Conservation (phyloP, 2,113 vertebrate species). For the Ciconia maguari region DNA sequence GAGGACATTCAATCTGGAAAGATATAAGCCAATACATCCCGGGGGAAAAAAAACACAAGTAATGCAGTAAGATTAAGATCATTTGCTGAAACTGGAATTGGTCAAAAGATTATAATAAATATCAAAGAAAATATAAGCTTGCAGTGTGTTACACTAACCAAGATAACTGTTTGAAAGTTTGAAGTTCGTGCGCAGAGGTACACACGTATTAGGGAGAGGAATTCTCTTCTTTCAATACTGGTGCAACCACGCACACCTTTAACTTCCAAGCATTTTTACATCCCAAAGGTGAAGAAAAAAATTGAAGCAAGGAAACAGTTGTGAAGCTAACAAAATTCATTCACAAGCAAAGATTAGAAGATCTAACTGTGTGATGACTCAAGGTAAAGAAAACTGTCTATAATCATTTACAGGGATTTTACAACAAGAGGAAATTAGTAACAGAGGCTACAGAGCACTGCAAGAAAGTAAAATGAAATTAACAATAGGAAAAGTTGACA, state of each 20-base stretch:
- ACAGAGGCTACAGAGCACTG: neutral
- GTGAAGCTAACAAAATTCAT: neutral
- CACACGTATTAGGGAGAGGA: neutral
- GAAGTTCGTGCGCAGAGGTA: neutral
- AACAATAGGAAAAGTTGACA: neutral
- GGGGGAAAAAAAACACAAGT: neutral
- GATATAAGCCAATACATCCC: neutral
- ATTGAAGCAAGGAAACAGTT: neutral
- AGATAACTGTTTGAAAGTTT: neutral
- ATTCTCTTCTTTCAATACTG: neutral
- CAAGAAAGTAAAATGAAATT: neutral
- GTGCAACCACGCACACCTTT: neutral
- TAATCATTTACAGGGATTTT: neutral
- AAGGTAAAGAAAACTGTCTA: neutral
- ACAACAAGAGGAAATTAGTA: neutral
- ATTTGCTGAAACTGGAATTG: neutral
- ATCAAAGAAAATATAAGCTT: neutral
- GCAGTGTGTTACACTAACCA: neutral
- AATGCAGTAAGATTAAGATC: neutral
- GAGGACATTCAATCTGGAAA: neutral
- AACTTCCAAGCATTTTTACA: neutral
- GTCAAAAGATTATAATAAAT: neutral
- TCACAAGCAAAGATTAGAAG: neutral
- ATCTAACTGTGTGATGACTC: neutral
- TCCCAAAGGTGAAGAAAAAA: neutral